Conservation (phyloP, 1,140 invertebrate genomes). For the Yoshiicerus persimilis region DNA sequence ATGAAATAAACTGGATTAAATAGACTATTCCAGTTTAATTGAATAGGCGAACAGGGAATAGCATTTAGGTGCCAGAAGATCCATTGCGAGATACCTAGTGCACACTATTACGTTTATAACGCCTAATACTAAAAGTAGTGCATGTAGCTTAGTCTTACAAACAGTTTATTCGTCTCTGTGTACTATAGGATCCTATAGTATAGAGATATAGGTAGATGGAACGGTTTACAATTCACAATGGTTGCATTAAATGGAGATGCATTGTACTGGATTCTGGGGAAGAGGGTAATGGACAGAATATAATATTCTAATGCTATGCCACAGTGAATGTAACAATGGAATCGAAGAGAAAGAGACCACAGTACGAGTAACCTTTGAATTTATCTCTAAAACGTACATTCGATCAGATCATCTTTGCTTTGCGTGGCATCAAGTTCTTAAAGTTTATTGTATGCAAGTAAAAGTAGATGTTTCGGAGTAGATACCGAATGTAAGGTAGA, state of each 20-base stretch:
- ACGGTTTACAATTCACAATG: not conserved
- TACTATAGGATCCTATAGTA: too few relatives aligned
- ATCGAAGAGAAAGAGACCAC: not conserved
- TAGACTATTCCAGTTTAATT: not conserved
- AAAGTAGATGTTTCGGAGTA: too few relatives aligned
- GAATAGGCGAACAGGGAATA: not conserved
- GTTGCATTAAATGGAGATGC: not conserved
- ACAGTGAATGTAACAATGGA: not conserved
- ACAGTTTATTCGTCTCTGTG: too few relatives aligned
- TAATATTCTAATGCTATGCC: not conserved
- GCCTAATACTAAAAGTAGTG: too few relatives aligned
- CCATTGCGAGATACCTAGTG: too few relatives aligned
- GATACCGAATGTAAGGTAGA: too few relatives aligned
- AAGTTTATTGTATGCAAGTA: too few relatives aligned
- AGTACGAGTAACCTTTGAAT: not conserved
- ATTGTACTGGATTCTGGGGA: not conserved
- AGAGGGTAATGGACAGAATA: not conserved
- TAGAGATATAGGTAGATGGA: not conserved
- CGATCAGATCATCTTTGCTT: not conserved
- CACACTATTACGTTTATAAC: too few relatives aligned
- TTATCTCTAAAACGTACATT: not conserved
- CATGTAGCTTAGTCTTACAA: too few relatives aligned
- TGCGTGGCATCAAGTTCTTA: not conserved
- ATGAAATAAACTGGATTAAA: not conserved
- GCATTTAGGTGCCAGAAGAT: too few relatives aligned